Percentiles rank a stretch among this genome's conserved stretches.
phyloP scores from a whole-genome alignment of 2,797 vertebrate genomes.

The Spinus pinus region DNA sequence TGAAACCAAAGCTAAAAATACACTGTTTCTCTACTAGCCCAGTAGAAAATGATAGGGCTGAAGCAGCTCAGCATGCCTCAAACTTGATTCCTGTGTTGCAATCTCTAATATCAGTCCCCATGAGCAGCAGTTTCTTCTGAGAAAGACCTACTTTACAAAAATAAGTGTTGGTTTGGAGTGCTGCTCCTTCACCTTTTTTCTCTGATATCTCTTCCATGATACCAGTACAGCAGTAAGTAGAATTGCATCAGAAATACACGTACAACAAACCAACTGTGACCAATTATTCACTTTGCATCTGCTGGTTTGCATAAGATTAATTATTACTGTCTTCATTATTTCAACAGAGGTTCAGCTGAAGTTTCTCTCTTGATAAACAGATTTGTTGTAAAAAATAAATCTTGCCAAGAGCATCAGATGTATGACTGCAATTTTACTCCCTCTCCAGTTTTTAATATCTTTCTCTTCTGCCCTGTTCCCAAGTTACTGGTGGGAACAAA shows the following conservation, averaged over 20 bases:
- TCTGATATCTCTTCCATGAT: neutral
- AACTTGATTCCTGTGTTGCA: neutral
- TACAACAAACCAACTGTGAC: neutral
- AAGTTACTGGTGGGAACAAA: neutral
- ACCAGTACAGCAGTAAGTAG: neutral
- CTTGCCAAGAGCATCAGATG: neutral
- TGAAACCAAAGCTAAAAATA: constrained; percentile 1
- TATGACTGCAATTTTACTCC: neutral
- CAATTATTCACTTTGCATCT: neutral
- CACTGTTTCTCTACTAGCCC: neutral
- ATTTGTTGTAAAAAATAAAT: neutral
- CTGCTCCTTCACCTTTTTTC: neutral
- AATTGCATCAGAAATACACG: neutral
- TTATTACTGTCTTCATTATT: neutral
- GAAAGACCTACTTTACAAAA: neutral
- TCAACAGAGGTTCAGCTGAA: neutral
- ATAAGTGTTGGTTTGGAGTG: neutral
- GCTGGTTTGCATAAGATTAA: neutral
- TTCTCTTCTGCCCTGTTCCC: neutral
- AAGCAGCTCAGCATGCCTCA: neutral
- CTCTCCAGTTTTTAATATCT: neutral
- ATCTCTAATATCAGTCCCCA: neutral
- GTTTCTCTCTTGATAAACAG: neutral
- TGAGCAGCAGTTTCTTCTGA: neutral
- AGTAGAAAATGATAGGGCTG: neutral